Evolutionary conservation across 2,888 invertebrate species (phyloP).

Genomic region (Apomyelois bistriatella): DNA sequence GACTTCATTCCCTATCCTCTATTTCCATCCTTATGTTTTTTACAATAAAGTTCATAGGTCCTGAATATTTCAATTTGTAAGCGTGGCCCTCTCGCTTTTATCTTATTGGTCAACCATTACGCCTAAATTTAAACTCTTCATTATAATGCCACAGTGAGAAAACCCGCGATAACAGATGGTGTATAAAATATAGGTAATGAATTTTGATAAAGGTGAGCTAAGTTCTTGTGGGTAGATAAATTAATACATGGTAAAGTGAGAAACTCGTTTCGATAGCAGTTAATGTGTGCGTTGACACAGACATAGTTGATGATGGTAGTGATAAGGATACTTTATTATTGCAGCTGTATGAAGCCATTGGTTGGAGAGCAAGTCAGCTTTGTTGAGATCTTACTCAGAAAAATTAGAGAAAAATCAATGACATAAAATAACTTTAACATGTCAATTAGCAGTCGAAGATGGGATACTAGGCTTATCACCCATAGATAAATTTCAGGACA

Average conservation of each 20-base stretch:
- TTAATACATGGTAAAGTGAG: slow-evolving; percentile 35
- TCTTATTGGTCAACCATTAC: slow-evolving; percentile 79
- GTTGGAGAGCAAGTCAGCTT: background rate
- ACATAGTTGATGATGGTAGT: slow-evolving; percentile 39
- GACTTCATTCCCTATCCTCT: slow-evolving; percentile 17
- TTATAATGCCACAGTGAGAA: slow-evolving; percentile 76
- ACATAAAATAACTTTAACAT: no score
- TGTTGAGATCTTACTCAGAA: background rate
- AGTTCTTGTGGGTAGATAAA: slow-evolving; percentile 45
- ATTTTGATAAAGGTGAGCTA: slow-evolving; percentile 62
- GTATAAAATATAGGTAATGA: slow-evolving; percentile 74
- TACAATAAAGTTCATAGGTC: slow-evolving; percentile 25
- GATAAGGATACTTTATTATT: slow-evolving; percentile 38
- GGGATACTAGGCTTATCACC: no score
- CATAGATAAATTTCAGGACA: no score
- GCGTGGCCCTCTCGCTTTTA: slow-evolving; percentile 72
- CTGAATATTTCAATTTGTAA: slow-evolving; percentile 35
- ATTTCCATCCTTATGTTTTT: slow-evolving; percentile 36
- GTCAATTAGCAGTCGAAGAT: no score
- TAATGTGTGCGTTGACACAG: slow-evolving; percentile 44
- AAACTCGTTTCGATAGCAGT: slow-evolving; percentile 43
- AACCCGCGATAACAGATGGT: slow-evolving; percentile 66
- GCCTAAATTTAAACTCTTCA: slow-evolving; percentile 80
- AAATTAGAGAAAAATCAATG: background rate
- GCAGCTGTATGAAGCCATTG: slow-evolving; percentile 27